Evolutionary conservation across 2,113 vertebrate genomes (phyloP).

Genomic region (Microcebus lehilahytsara): DNA sequence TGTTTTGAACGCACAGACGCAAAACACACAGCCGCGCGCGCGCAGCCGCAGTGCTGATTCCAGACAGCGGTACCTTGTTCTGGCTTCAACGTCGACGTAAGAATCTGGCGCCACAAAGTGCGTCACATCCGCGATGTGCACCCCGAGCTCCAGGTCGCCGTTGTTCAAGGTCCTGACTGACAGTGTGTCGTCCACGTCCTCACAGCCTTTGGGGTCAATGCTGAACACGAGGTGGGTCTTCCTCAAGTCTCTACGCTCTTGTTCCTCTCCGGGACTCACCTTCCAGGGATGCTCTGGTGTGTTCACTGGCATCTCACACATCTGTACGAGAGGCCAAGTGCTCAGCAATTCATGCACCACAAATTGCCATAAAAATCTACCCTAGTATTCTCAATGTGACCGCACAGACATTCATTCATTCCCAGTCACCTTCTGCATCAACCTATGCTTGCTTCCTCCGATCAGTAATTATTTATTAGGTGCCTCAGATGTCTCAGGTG

Average conservation of each 20-base stretch:
- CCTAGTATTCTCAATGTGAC: background rate
- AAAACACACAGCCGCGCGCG: background rate
- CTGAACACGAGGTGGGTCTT: slow-evolving; percentile 93
- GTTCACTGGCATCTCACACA: slow-evolving; percentile 92
- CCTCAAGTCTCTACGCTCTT: slow-evolving; percentile 83
- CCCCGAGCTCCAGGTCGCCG: slow-evolving; percentile 91
- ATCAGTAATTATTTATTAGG: background rate
- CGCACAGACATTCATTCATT: background rate
- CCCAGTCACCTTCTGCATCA: background rate
- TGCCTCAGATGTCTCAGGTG: background rate
- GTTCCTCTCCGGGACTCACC: slow-evolving; percentile 80
- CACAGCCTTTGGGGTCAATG: slow-evolving; percentile 94
- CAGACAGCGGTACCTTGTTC: slow-evolving; percentile 84
- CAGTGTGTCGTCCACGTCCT: slow-evolving; percentile 96
- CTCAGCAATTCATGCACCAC: background rate
- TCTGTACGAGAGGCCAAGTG: slow-evolving; percentile 80
- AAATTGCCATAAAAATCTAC: background rate
- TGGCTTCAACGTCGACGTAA: slow-evolving; percentile 92
- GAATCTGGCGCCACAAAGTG: slow-evolving; percentile 92
- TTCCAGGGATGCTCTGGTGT: slow-evolving; percentile 89
- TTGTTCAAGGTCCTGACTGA: slow-evolving; percentile 86
- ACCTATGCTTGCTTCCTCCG: background rate
- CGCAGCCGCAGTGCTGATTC: background rate
- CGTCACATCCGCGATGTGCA: slow-evolving; percentile 97
- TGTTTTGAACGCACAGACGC: background rate